These are phyloP conservation scores for Sebastes nivosus DNA, from an alignment of 2,797 vertebrate species.

Conservation along the genomic window DNA sequence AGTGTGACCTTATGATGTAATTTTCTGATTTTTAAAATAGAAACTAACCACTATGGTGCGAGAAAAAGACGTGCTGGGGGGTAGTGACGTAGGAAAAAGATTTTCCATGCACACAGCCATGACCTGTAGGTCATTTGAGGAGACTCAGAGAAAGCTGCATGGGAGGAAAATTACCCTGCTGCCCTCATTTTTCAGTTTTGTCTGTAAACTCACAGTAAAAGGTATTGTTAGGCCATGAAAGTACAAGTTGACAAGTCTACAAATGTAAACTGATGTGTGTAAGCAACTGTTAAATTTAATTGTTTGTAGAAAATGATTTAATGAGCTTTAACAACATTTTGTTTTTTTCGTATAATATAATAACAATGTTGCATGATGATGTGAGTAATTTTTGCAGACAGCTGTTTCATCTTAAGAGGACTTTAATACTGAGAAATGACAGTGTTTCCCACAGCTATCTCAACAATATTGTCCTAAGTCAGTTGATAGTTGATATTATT, in stretches of 20 bases:
- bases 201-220: background rate
- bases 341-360: background rate
- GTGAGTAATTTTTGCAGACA: background rate
- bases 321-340: background rate
- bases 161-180: background rate
- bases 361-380: background rate
- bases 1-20: background rate
- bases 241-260: background rate
- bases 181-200: background rate
- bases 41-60: background rate
- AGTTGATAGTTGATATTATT: background rate
- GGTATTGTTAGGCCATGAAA: background rate
- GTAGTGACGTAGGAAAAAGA: conserved; percentile 45
- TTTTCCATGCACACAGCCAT: conserved; percentile 51
- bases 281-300: background rate
- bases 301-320: background rate
- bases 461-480: background rate
- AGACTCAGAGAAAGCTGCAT: conserved; percentile 22
- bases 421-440: background rate
- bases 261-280: background rate
- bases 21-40: conserved; percentile 6
- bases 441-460: background rate
- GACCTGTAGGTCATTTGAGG: conserved; percentile 47
- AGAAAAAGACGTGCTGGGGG: conserved; percentile 24
- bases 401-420: background rate